phyloP scores from a whole-genome alignment of 2,797 vertebrate species.

The Falco concolor region DNA sequence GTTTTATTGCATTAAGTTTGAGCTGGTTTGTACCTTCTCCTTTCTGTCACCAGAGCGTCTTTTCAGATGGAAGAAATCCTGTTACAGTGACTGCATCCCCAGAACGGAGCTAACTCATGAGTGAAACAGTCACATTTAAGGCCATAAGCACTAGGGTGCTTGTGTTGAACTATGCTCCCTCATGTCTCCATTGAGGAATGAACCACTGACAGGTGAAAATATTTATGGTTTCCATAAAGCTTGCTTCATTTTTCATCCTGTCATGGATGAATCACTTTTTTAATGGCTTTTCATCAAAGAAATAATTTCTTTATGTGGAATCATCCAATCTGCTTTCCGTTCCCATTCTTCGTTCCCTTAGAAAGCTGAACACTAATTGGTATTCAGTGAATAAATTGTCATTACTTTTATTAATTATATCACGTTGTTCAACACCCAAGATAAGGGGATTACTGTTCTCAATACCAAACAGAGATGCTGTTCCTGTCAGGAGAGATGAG shows the following conservation, averaged over 20 bases:
- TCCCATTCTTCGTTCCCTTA: not conserved
- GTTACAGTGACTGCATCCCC: not conserved
- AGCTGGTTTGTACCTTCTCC: not conserved
- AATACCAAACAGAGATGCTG: not conserved
- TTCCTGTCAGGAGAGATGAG: not conserved
- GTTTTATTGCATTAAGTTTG: not conserved
- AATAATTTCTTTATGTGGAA: not conserved
- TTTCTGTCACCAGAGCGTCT: not conserved
- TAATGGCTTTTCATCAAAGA: not conserved
- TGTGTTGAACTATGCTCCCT: not conserved
- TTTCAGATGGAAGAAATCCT: not conserved
- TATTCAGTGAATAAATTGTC: not conserved
- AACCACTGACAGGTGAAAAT: not conserved
- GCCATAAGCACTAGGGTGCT: rapidly evolving
- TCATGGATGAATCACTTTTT: not conserved
- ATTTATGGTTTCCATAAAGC: not conserved
- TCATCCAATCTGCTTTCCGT: not conserved
- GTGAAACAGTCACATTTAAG: not conserved
- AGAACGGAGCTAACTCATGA: not conserved
- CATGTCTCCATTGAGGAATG: not conserved
- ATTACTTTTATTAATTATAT: not conserved
- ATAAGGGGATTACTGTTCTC: not conserved
- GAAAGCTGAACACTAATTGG: not conserved
- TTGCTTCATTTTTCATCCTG: not conserved
- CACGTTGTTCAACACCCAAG: not conserved